Conservation (phyloP, 2,888 invertebrate species). For the Oxytorus armatus region DNA sequence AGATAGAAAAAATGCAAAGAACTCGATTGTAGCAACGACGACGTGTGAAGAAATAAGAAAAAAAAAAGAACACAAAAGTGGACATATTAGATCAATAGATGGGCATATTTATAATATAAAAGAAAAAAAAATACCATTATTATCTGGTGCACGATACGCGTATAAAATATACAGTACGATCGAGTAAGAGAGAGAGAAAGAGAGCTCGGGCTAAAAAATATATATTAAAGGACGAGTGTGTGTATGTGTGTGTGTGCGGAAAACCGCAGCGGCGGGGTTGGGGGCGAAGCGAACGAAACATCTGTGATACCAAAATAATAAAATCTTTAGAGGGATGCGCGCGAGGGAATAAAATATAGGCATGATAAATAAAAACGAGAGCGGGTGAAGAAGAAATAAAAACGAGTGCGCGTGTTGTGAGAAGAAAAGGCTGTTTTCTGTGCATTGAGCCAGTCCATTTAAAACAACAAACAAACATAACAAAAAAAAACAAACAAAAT, state of each 20-base stretch:
- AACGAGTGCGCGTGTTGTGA: slow-evolving; percentile 57
- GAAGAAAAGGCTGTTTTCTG: slow-evolving; percentile 71
- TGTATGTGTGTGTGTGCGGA: slow-evolving; percentile 66
- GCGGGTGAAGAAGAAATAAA: slow-evolving; percentile 44
- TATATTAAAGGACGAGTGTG: slow-evolving; percentile 45
- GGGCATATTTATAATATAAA: slow-evolving; percentile 63
- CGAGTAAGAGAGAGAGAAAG: slow-evolving; percentile 46
- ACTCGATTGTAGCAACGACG: slow-evolving; percentile 48
- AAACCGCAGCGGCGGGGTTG: slow-evolving; percentile 41
- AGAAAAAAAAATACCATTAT: slow-evolving; percentile 46
- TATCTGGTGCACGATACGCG: slow-evolving; percentile 58
- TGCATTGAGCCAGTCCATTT: slow-evolving; percentile 68
- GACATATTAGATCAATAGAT: slow-evolving; percentile 49
- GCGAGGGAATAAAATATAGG: slow-evolving; percentile 44
- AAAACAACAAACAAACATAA: slow-evolving; percentile 41
- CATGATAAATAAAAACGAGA: slow-evolving; percentile 58
- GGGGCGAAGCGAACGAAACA: slow-evolving; percentile 84
- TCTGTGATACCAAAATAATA: slow-evolving; percentile 83
- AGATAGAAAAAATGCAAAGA: slow-evolving; percentile 33
- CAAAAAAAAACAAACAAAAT: slow-evolving; percentile 61
- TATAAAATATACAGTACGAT: slow-evolving; percentile 47
- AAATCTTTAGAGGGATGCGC: slow-evolving; percentile 74
- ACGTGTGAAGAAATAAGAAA: slow-evolving; percentile 14
- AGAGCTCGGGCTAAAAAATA: slow-evolving; percentile 51
- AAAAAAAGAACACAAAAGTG: slow-evolving; percentile 35